These are phyloP conservation scores for Macquaria ambigua DNA, from an alignment of 2,113 vertebrate genomes.

Conservation along the genomic window DNA sequence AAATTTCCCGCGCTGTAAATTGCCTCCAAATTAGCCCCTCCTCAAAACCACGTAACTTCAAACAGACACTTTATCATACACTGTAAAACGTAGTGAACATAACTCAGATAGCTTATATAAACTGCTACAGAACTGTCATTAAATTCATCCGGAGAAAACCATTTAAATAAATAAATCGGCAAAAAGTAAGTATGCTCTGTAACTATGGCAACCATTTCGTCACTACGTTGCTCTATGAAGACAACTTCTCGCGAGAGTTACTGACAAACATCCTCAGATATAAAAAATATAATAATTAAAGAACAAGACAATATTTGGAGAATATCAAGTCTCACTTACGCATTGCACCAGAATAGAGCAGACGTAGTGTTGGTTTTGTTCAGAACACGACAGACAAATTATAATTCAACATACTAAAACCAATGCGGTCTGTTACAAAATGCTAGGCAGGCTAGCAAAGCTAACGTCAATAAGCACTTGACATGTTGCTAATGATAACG, in stretches of 20 bases:
- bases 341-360: background rate
- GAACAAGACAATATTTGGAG: fast-evolving
- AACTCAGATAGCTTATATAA: fast-evolving
- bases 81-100: fast-evolving
- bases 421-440: background rate
- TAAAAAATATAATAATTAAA: background rate
- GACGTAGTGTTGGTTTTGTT: background rate
- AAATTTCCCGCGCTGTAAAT: constrained; percentile 33
- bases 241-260: constrained; percentile 44
- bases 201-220: background rate
- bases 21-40: constrained; percentile 33
- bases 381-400: background rate
- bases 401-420: background rate
- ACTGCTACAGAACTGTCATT: fast-evolving
- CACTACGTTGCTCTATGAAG: fast-evolving
- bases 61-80: background rate
- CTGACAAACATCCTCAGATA: background rate
- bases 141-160: fast-evolving
- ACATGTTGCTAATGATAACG: background rate
- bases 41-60: background rate
- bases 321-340: background rate
- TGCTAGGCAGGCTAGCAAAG: constrained; percentile 21
- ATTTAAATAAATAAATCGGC: background rate
- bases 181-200: background rate
- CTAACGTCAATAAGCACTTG: constrained; percentile 12